Conservation (phyloP, 2,113 vertebrate species). For the Rhinichthys klamathensis region DNA sequence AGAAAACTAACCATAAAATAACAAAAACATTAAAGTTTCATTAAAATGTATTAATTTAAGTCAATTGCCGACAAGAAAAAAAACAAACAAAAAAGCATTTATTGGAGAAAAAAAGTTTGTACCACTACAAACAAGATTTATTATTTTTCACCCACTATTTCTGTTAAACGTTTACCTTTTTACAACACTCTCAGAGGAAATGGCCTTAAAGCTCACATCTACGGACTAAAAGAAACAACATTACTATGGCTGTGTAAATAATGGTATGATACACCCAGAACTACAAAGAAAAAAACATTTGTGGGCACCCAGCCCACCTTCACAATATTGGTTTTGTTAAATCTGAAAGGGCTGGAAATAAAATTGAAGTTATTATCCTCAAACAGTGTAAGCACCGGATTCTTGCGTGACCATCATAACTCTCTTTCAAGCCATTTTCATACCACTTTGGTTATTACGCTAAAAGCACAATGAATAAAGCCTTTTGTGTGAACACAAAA, state of each 20-base stretch:
- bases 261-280: constrained; percentile 13
- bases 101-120: neutral
- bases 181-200: neutral
- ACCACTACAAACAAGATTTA: neutral
- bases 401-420: constrained; percentile 7
- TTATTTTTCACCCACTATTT: neutral
- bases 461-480: constrained; percentile 24
- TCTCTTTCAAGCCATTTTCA: neutral
- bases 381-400: constrained; percentile 19
- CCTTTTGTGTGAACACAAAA: constrained; percentile 23
- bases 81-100: neutral
- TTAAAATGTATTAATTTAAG: neutral
- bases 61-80: neutral
- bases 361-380: constrained; percentile 34
- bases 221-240: constrained; percentile 2
- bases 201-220: neutral
- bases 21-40: neutral
- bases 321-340: constrained; percentile 26
- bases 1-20: neutral
- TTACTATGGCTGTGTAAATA: constrained; percentile 16
- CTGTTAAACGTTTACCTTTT: neutral
- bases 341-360: constrained; percentile 24
- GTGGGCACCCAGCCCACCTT: neutral
- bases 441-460: constrained; percentile 11
- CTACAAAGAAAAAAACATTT: constrained; percentile 10